Conservation (phyloP, 2,113 vertebrate species). For the Cyanoderma ruficeps region DNA sequence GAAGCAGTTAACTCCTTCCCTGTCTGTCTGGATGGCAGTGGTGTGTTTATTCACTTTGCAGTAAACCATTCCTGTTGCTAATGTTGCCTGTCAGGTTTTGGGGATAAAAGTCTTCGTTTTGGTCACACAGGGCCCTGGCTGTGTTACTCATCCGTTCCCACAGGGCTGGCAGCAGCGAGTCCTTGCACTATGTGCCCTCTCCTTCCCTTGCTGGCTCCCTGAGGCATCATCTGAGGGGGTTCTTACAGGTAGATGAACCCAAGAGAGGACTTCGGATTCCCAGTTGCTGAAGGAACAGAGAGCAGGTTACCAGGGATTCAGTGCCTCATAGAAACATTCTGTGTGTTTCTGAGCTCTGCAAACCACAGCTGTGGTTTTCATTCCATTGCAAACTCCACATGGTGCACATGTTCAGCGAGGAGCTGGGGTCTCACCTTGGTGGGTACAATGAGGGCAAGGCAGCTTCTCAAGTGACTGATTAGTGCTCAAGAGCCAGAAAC, state of each 20-base stretch:
- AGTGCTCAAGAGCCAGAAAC: not conserved
- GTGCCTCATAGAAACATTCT: not conserved
- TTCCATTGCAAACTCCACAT: not conserved
- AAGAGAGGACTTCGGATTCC: not conserved
- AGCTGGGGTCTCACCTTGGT: not conserved
- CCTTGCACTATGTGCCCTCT: rapidly evolving
- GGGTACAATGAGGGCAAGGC: not conserved
- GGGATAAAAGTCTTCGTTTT: not conserved
- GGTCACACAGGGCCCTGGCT: rapidly evolving
- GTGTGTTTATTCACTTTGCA: not conserved
- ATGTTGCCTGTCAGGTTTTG: not conserved
- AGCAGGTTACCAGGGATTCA: not conserved
- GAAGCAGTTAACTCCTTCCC: not conserved
- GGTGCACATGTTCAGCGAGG: rapidly evolving
- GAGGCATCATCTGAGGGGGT: rapidly evolving
- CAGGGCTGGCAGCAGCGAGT: not conserved
- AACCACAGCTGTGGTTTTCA: not conserved
- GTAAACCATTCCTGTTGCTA: not conserved
- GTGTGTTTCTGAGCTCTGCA: not conserved
- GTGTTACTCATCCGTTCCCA: not conserved
- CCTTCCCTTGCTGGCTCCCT: not conserved
- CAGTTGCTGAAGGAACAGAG: not conserved
- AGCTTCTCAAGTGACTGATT: not conserved
- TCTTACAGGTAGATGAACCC: not conserved
- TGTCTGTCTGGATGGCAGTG: not conserved